Evolutionary conservation across 2,888 invertebrate species (phyloP).

Genomic region (Drosophila anomelani): DNA sequence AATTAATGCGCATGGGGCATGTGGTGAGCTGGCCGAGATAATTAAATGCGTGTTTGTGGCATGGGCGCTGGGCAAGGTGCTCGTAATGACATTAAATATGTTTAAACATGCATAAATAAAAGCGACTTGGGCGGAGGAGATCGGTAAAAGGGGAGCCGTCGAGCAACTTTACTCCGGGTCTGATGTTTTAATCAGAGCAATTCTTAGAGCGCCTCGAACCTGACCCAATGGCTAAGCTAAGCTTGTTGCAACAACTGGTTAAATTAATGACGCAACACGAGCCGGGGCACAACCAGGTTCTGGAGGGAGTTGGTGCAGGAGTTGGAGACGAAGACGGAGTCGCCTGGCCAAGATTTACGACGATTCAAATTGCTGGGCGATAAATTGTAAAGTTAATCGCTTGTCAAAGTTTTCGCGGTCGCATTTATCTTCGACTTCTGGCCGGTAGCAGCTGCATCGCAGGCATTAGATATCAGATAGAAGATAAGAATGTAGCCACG

Average conservation of each 20-base stretch:
- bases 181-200: conserved; percentile 77
- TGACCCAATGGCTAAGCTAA: conserved; percentile 59
- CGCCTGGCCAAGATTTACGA: conserved; percentile 66
- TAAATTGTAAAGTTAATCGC: conserved; percentile 80
- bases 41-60: conserved; percentile 75
- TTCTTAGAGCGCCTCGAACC: conserved; percentile 53
- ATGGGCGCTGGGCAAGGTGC: conserved; percentile 58
- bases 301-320: background rate
- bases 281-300: conserved; percentile 42
- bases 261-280: conserved; percentile 80
- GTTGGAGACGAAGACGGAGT: background rate
- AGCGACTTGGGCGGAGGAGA: conserved; percentile 25
- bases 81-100: conserved; percentile 79
- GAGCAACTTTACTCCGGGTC: conserved; percentile 34
- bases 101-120: conserved; percentile 80
- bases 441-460: conserved; percentile 41
- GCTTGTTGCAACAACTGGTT: conserved; percentile 78
- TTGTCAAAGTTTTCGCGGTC: conserved; percentile 75
- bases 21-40: conserved; percentile 49
- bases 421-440: conserved; percentile 66
- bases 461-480: conserved; percentile 42
- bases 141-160: conserved; percentile 1
- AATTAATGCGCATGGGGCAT: conserved; percentile 71
- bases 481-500: conserved; percentile 25
- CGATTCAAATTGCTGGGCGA: conserved; percentile 62